Conservation (phyloP, 2,888 invertebrate genomes). For the Eurois occulta region DNA sequence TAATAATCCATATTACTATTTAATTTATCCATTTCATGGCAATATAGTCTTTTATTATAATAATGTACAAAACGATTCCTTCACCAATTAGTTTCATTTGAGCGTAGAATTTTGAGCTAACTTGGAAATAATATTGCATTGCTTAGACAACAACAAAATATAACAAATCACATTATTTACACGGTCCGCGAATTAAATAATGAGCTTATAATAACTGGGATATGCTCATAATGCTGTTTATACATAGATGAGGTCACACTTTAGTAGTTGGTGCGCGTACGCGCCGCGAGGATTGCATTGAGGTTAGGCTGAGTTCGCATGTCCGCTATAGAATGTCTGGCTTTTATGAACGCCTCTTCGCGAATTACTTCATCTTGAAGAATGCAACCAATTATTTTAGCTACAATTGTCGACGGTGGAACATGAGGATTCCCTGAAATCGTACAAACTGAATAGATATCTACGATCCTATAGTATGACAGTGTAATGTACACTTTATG, state of each 20-base stretch:
- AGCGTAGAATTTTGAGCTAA: slow-evolving; percentile 66
- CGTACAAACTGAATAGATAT: slow-evolving; percentile 41
- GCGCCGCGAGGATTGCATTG: slow-evolving; percentile 78
- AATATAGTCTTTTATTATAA: slow-evolving; percentile 40
- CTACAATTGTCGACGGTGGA: slow-evolving; percentile 95
- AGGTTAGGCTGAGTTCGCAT: slow-evolving; percentile 81
- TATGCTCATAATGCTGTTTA: slow-evolving; percentile 21
- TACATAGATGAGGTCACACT: slow-evolving; percentile 37
- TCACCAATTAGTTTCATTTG: slow-evolving; percentile 56
- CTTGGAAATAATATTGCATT: slow-evolving; percentile 39
- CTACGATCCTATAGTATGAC: not conserved
- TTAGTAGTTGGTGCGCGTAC: slow-evolving; percentile 70
- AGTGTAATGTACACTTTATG: not conserved
- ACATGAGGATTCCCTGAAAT: slow-evolving; percentile 93
- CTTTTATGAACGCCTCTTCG: slow-evolving; percentile 83
- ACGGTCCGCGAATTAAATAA: slow-evolving; percentile 31
- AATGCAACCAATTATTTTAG: slow-evolving; percentile 94
- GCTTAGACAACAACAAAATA: slow-evolving; percentile 31
- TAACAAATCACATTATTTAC: slow-evolving; percentile 38
- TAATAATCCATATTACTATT: slow-evolving; percentile 19
- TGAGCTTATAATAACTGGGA: slow-evolving; percentile 41
- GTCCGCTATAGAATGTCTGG: slow-evolving; percentile 87
- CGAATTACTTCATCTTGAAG: slow-evolving; percentile 90
- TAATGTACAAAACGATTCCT: slow-evolving; percentile 31
- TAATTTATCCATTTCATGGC: slow-evolving; percentile 39